Evolutionary conservation across 2,888 invertebrate species (phyloP).

Genomic region (Lepetodrilus schrolli): DNA sequence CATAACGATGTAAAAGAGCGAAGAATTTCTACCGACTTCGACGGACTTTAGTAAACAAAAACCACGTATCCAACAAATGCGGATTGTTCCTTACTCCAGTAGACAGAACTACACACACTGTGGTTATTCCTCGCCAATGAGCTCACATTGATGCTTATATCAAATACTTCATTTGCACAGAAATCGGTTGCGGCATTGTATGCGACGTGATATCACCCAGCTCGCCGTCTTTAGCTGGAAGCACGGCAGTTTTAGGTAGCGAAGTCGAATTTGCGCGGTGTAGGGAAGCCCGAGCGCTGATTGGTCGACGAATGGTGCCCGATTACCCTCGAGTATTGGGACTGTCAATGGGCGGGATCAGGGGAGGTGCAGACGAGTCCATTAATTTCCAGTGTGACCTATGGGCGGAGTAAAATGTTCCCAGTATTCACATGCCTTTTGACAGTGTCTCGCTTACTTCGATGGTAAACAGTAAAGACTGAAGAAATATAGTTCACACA

Average conservation of each 20-base stretch:
- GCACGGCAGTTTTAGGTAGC: neutral
- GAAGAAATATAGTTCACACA: constrained; percentile 26
- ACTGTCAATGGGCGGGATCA: constrained; percentile 48
- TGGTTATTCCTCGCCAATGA: neutral
- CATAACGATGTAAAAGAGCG: neutral
- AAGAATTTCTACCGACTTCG: neutral
- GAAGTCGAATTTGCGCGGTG: constrained; percentile 43
- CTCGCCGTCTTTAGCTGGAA: neutral
- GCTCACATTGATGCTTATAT: neutral
- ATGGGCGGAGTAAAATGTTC: constrained; percentile 29
- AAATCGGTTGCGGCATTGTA: neutral
- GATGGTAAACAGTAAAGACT: constrained; percentile 26
- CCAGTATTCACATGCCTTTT: constrained; percentile 14
- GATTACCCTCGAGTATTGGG: constrained; percentile 34
- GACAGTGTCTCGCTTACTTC: constrained; percentile 6
- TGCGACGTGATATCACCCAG: neutral
- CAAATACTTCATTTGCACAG: neutral
- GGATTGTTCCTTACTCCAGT: neutral
- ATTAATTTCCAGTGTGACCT: constrained; percentile 24
- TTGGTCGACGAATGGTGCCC: constrained; percentile 34
- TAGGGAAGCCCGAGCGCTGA: neutral
- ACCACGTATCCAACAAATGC: neutral
- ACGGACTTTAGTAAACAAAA: neutral
- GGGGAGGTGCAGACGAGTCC: constrained; percentile 45
- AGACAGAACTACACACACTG: neutral